A percentile compares a stretch with the other conserved stretches of the same genome.
phyloP scores from a whole-genome alignment of 2,888 invertebrate species.

The Agrilus cyanescens region DNA sequence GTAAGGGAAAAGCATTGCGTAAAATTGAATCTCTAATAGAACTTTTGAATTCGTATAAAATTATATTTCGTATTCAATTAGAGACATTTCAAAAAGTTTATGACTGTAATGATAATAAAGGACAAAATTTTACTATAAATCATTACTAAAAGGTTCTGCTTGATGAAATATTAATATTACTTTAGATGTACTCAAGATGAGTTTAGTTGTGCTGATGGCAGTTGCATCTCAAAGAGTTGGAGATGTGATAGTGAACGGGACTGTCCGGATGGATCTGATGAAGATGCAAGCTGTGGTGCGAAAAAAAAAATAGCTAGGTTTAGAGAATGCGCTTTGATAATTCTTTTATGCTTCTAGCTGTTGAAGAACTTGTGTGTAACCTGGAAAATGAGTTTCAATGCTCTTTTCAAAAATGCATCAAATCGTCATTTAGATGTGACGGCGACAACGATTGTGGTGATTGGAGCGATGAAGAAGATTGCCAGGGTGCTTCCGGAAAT shows the following conservation, averaged over 20 bases:
- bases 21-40: no score
- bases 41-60: no score
- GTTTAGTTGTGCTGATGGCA: constrained; percentile 60
- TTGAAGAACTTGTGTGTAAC: constrained; percentile 39
- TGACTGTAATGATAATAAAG: no score
- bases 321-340: background rate
- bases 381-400: constrained; percentile 62
- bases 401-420: constrained; percentile 55
- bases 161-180: constrained; percentile 1
- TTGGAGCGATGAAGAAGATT: constrained; percentile 76
- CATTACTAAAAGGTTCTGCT: background rate
- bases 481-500: constrained; percentile 48
- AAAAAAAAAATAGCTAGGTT: background rate
- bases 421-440: constrained; percentile 66
- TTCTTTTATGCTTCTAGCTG: no score
- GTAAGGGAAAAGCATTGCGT: no score
- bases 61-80: no score
- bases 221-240: constrained; percentile 61
- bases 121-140: no score
- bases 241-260: constrained; percentile 66
- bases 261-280: constrained; percentile 65
- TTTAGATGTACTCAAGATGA: constrained; percentile 60
- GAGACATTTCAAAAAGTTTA: no score
- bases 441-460: constrained; percentile 81
- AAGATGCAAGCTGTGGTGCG: constrained; percentile 47